Percentiles rank a stretch among this genome's conserved stretches.
phyloP scores from a whole-genome alignment of 2,888 invertebrate genomes.

The Aphidoletes aphidimyza region DNA sequence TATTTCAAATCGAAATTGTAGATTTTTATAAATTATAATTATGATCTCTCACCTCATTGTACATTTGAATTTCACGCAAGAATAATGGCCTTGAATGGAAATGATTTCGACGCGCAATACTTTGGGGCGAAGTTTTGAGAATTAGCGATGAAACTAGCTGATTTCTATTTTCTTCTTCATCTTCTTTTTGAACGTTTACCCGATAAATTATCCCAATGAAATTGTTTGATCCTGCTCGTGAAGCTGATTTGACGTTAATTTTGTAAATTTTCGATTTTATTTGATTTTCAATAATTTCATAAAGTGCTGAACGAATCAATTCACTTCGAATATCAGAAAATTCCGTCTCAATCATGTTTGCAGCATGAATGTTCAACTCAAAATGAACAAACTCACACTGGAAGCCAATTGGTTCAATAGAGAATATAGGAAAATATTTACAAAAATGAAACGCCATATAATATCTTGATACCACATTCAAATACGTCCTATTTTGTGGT shows the following conservation, averaged over 20 bases:
- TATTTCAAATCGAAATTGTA: too few relatives aligned
- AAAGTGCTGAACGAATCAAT: background rate
- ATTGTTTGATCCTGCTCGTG: background rate
- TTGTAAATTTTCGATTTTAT: background rate
- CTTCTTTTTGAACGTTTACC: background rate
- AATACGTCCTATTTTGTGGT: too few relatives aligned
- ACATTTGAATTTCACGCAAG: slow-evolving; percentile 25
- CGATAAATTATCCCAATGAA: slow-evolving; percentile 34
- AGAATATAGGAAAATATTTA: too few relatives aligned
- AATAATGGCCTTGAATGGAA: background rate
- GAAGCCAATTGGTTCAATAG: too few relatives aligned
- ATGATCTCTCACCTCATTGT: background rate
- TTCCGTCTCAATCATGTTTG: background rate
- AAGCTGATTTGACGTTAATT: background rate
- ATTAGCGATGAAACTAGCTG: background rate
- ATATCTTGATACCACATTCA: too few relatives aligned
- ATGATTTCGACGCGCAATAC: slow-evolving; percentile 18
- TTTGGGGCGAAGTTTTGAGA: slow-evolving; percentile 54
- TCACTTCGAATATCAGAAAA: background rate
- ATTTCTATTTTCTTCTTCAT: background rate
- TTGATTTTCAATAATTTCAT: background rate
- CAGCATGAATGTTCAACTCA: too few relatives aligned
- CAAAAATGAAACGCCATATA: too few relatives aligned
- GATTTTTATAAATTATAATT: too few relatives aligned
- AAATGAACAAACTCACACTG: too few relatives aligned